Evolutionary conservation across 2,113 vertebrate species (phyloP).

Genomic region (Centropus unirufus): DNA sequence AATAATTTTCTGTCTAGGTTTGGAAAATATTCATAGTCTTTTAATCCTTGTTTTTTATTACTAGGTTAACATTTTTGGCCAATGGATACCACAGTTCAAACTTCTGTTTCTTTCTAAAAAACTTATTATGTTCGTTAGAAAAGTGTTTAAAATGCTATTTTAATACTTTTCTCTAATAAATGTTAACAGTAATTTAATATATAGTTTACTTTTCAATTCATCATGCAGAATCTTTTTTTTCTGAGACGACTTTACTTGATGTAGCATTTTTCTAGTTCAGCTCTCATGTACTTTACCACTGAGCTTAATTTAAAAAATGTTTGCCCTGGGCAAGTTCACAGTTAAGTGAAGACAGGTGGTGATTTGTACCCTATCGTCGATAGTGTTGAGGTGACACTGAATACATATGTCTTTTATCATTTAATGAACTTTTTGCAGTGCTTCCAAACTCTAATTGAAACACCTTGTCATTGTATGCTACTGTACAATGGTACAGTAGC

Average conservation of each 20-base stretch:
- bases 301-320: constrained; percentile 35
- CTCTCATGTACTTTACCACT: constrained; percentile 24
- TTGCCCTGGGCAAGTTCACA: constrained; percentile 50
- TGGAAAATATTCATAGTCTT: neutral
- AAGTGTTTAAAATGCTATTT: neutral
- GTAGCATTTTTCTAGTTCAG: constrained; percentile 20
- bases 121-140: neutral
- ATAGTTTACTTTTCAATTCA: neutral
- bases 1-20: neutral
- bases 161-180: neutral
- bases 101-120: neutral
- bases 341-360: constrained; percentile 38
- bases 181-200: neutral
- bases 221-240: neutral
- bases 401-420: constrained; percentile 53
- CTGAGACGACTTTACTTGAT: neutral
- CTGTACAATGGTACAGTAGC: neutral
- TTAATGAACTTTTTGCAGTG: constrained; percentile 36
- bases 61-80: neutral
- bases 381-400: constrained; percentile 17
- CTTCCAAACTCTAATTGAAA: constrained; percentile 20
- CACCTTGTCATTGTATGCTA: too few relatives aligned
- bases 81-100: neutral
- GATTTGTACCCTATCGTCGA: constrained; percentile 21
- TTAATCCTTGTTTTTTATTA: neutral